Evolutionary conservation across 2,113 vertebrate genomes (phyloP).

Genomic region (Crotalus horridus): DNA sequence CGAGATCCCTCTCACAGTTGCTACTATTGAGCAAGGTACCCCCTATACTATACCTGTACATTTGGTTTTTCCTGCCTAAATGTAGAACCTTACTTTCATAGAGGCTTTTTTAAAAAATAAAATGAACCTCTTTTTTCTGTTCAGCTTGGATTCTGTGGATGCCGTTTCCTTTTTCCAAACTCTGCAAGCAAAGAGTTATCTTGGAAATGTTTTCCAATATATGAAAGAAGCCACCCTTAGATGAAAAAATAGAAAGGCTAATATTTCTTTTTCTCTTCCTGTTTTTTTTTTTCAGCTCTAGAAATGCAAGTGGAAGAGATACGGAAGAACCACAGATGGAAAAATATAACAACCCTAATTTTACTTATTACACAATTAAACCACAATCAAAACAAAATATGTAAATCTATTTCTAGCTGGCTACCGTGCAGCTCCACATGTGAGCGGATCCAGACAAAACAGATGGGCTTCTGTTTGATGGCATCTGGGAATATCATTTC

Average conservation of each 20-base stretch:
- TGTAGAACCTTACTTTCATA: not conserved
- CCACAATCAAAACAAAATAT: not conserved
- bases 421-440: not conserved
- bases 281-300: too few species aligned
- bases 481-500: slow-evolving; percentile 2
- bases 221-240: not conserved
- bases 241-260: not conserved
- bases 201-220: not conserved
- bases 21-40: too few species aligned
- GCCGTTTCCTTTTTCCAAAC: not conserved
- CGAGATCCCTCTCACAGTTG: too few species aligned
- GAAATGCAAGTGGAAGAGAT: not conserved
- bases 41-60: too few species aligned
- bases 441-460: not conserved
- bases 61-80: too few species aligned
- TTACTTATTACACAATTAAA: not conserved
- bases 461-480: not conserved
- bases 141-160: not conserved
- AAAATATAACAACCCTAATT: not conserved
- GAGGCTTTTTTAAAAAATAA: not conserved
- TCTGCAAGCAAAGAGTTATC: not conserved
- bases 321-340: not conserved
- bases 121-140: not conserved
- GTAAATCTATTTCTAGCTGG: not conserved
- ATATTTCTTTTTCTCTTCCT: not conserved